Evolutionary conservation across 2,797 vertebrate genomes (phyloP).

Genomic region (Arctocebus calabarensis): DNA sequence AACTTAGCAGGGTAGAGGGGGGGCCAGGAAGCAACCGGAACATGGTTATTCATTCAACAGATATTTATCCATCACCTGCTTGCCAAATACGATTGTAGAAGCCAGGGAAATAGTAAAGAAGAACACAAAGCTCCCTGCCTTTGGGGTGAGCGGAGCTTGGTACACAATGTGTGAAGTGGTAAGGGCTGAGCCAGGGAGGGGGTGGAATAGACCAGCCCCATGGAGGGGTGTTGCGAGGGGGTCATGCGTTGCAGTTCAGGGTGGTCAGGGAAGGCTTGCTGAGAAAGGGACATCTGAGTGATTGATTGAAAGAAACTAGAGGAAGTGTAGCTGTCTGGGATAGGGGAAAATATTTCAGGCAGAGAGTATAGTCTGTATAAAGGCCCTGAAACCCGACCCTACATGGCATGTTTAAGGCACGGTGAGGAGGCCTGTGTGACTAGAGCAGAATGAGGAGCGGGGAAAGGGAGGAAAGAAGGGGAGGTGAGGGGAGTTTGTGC

Average conservation of each 20-base stretch:
- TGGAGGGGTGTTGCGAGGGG: not conserved
- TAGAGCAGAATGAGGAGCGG: not conserved
- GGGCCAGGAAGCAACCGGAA: constrained; percentile 59
- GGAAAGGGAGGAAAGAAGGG: rapidly evolving
- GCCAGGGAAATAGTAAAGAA: not conserved
- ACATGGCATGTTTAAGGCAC: rapidly evolving
- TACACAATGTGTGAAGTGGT: not conserved
- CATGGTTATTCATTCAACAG: not conserved
- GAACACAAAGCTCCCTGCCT: not conserved
- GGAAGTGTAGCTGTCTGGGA: not conserved
- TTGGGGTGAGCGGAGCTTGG: not conserved
- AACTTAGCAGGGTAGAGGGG: constrained; percentile 40
- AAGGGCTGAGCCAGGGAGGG: not conserved
- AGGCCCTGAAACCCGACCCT: not conserved
- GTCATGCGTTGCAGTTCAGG: not conserved
- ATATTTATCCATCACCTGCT: not conserved
- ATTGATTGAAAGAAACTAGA: not conserved
- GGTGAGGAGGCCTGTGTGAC: rapidly evolving
- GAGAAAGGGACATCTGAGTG: not conserved
- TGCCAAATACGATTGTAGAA: not conserved
- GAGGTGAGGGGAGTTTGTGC: rapidly evolving
- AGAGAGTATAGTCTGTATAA: not conserved
- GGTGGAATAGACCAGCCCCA: not conserved
- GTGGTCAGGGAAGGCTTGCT: not conserved
- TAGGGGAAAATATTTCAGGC: not conserved